Evolutionary conservation across 2,888 invertebrate genomes (phyloP).

Genomic region (Drosophila tripunctata): DNA sequence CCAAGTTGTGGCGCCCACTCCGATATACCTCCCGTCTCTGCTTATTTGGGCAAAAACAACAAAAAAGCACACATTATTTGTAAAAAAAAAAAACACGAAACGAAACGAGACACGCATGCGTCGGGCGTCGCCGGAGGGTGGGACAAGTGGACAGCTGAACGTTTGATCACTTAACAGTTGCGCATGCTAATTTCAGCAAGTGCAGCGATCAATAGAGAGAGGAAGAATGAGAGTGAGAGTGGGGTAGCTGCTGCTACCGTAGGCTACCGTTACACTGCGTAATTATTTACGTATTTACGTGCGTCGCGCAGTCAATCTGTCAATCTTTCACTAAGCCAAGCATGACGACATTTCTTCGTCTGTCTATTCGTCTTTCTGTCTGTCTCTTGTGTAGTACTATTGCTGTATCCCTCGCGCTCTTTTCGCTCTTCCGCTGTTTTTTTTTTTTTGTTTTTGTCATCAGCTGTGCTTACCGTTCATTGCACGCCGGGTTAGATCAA

Average conservation of each 20-base stretch:
- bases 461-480: conserved; percentile 60
- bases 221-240: not conserved
- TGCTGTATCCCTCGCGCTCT: not conserved
- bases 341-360: conserved; percentile 48
- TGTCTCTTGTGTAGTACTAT: conserved; percentile 9
- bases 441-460: conserved; percentile 48
- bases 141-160: not conserved
- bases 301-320: conserved; percentile 48
- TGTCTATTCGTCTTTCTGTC: not conserved
- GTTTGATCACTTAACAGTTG: conserved; percentile 36
- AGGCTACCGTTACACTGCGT: conserved; percentile 53
- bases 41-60: conserved; percentile 47
- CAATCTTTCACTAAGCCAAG: conserved; percentile 54
- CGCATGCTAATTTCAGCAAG: conserved; percentile 66
- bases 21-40: conserved; percentile 62
- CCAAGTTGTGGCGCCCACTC: conserved; percentile 40
- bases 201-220: conserved; percentile 48
- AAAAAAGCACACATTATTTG: conserved; percentile 33
- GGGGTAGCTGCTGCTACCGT: conserved; percentile 3
- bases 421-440: conserved; percentile 55
- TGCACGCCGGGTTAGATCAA: conserved; percentile 65
- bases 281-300: conserved; percentile 69
- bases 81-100: conserved; percentile 37
- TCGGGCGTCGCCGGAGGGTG: not conserved
- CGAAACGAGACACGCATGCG: conserved; percentile 52